Evolutionary conservation across 2,888 invertebrate species (phyloP).

Genomic region (Saturnia pavonia): DNA sequence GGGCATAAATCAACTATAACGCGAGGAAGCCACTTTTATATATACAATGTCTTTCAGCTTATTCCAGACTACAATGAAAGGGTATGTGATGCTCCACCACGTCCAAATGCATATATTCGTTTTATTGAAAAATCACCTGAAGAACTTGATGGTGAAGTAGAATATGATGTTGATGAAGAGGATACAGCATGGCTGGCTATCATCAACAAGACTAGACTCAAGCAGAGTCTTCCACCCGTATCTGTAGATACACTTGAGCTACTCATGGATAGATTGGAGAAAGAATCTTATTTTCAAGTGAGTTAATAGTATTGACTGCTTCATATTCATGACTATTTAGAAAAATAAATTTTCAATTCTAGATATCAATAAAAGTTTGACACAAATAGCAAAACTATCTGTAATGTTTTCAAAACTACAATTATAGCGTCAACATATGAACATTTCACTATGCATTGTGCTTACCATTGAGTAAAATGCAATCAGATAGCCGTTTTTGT

Average conservation of each 20-base stretch:
- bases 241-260: slow-evolving; percentile 94
- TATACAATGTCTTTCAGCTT: slow-evolving; percentile 56
- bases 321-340: too few relatives aligned
- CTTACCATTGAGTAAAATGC: too few relatives aligned
- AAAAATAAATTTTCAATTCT: too few relatives aligned
- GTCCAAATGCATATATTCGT: slow-evolving; percentile 94
- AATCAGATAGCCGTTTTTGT: too few relatives aligned
- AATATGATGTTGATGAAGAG: slow-evolving; percentile 99
- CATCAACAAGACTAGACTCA: slow-evolving; percentile 91
- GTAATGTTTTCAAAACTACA: too few relatives aligned
- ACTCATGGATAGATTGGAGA: slow-evolving; percentile 98
- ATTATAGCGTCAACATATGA: too few relatives aligned
- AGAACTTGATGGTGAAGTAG: slow-evolving; percentile 95
- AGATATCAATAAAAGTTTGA: too few relatives aligned
- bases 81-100: slow-evolving; percentile 90
- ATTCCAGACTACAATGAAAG: slow-evolving; percentile 87
- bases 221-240: slow-evolving; percentile 87
- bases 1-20: too few relatives aligned
- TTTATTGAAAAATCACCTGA: slow-evolving; percentile 97
- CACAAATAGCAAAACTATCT: too few relatives aligned
- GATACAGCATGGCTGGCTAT: slow-evolving; percentile 96
- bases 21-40: neutral
- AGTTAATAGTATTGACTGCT: slow-evolving; percentile 20
- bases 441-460: too few relatives aligned
- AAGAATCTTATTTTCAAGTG: slow-evolving; percentile 97